Evolutionary conservation across 2,797 vertebrate genomes (phyloP).

Genomic region (Spatula versicolor): DNA sequence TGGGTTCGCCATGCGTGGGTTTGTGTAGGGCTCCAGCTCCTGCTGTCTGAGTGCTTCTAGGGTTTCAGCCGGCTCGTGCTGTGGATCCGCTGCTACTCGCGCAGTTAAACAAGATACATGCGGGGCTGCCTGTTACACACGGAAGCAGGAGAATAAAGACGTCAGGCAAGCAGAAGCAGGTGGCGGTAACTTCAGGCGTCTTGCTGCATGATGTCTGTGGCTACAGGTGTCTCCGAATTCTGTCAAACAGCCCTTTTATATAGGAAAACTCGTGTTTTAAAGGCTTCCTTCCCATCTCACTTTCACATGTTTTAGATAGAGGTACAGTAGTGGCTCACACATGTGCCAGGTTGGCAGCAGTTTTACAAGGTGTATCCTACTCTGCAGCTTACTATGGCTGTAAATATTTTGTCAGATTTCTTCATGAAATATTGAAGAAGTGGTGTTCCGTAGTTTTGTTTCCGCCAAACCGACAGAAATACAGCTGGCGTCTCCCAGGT

Average conservation of each 20-base stretch:
- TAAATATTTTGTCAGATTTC: constrained; percentile 57
- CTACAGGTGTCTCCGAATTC: not conserved
- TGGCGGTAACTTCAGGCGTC: not conserved
- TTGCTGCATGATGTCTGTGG: accelerated
- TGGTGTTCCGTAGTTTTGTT: constrained; percentile 29
- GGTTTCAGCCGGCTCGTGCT: not conserved
- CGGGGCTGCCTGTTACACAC: accelerated
- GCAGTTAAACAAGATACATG: accelerated
- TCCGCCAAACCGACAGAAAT: not conserved
- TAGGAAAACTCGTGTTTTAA: not conserved
- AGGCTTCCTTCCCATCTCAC: accelerated
- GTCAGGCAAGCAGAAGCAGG: not conserved
- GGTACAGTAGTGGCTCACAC: accelerated
- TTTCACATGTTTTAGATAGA: not conserved
- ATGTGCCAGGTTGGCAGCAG: not conserved
- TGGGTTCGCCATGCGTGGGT: not conserved
- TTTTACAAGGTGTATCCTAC: too few species aligned
- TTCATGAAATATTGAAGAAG: constrained; percentile 58
- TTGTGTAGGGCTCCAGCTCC: not conserved
- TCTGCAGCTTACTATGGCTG: not conserved
- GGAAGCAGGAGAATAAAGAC: not conserved
- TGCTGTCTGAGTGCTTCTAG: not conserved
- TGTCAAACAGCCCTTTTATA: not conserved
- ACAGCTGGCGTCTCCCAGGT: not conserved
- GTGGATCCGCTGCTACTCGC: accelerated